phyloP scores from a whole-genome alignment of 2,113 vertebrate species.

The Chauna torquata region DNA sequence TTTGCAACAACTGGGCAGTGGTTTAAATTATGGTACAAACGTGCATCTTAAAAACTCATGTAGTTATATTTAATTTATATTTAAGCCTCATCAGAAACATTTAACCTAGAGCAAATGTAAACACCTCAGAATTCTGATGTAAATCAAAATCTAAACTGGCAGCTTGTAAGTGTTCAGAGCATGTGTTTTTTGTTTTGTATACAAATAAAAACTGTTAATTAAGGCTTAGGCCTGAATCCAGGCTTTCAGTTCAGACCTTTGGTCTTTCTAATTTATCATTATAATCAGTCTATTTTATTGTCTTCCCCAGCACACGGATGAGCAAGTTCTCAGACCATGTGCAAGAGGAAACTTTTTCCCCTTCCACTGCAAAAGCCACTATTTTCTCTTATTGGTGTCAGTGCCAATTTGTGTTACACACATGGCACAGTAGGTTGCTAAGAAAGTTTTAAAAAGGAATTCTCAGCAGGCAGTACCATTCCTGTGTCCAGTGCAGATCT shows the following conservation, averaged over 20 bases:
- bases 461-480: background rate
- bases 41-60: background rate
- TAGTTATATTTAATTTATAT: background rate
- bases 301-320: background rate
- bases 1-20: background rate
- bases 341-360: background rate
- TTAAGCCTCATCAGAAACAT: background rate
- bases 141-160: background rate
- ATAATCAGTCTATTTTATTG: background rate
- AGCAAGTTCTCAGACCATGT: background rate
- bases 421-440: background rate
- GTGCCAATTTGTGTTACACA: background rate
- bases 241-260: background rate
- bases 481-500: background rate
- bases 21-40: background rate
- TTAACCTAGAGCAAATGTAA: background rate
- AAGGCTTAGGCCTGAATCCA: background rate
- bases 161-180: background rate
- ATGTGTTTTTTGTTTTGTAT: background rate
- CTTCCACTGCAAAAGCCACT: background rate
- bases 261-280: background rate
- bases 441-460: background rate
- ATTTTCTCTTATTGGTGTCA: background rate
- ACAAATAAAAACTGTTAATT: background rate
- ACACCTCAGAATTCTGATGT: background rate